These are phyloP conservation scores for Gavia stellata DNA, from an alignment of 2,113 vertebrate genomes.

Conservation along the genomic window DNA sequence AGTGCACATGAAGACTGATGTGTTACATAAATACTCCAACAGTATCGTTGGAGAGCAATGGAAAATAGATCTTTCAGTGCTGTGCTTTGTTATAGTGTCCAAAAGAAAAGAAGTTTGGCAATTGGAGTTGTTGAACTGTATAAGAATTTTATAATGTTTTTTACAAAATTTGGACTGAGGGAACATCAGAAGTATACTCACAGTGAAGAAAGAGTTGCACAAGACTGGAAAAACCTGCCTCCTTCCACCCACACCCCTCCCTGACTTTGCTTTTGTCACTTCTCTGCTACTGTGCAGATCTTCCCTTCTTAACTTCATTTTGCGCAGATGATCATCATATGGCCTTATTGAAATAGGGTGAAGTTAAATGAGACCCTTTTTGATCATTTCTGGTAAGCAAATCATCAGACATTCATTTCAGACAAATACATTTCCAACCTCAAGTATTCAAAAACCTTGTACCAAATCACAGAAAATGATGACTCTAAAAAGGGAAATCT, in stretches of 20 bases:
- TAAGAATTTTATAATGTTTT: background rate
- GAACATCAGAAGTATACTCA: background rate
- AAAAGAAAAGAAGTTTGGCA: background rate
- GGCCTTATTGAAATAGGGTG: background rate
- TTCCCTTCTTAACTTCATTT: background rate
- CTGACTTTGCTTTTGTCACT: background rate
- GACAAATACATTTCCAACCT: background rate
- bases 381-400: background rate
- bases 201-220: background rate
- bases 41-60: background rate
- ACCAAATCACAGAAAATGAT: background rate
- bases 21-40: background rate
- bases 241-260: rapidly evolving
- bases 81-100: background rate
- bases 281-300: background rate
- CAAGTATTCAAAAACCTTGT: background rate
- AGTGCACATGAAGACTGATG: background rate
- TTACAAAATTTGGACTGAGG: background rate
- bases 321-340: background rate
- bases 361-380: background rate
- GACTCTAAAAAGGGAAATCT: background rate
- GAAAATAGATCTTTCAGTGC: background rate
- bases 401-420: background rate
- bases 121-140: background rate
- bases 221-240: background rate